These are phyloP conservation scores for Atta texana DNA, from an alignment of 1,140 invertebrate species.

Conservation along the genomic window DNA sequence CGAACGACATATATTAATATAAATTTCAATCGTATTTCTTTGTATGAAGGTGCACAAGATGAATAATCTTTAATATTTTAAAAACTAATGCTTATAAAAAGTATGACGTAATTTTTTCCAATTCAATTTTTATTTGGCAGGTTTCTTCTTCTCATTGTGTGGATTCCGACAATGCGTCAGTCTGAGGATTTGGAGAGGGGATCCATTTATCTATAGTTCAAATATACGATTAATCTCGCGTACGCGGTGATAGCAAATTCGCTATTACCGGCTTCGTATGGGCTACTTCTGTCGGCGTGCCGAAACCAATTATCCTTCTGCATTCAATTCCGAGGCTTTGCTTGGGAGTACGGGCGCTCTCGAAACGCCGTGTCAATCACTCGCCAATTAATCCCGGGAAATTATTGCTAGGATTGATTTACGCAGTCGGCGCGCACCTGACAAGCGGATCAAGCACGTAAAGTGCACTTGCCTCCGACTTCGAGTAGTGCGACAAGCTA, in stretches of 20 bases:
- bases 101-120: not conserved
- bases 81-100: not conserved
- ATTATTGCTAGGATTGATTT: constrained; percentile 76
- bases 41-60: no score
- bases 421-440: constrained; percentile 63
- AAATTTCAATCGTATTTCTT: constrained; percentile 17
- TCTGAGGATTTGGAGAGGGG: constrained; percentile 5
- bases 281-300: constrained; percentile 64
- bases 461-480: constrained; percentile 72
- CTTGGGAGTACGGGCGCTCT: constrained; percentile 57
- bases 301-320: constrained; percentile 74
- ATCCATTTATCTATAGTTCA: constrained; percentile 54
- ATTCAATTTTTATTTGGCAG: not conserved
- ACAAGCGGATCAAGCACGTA: constrained; percentile 70
- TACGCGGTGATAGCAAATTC: constrained; percentile 67
- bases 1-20: constrained; percentile 7
- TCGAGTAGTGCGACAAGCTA: constrained; percentile 53
- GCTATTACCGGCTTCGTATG: constrained; percentile 62
- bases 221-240: constrained; percentile 55
- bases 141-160: not conserved
- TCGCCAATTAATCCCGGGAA: constrained; percentile 74
- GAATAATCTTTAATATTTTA: not conserved
- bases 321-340: constrained; percentile 67
- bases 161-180: constrained; percentile 9
- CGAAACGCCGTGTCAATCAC: constrained; percentile 75